Evolutionary conservation across 2,113 vertebrate species (phyloP), one percentile per base, ranked within the genome.

Genomic region (Pelmatolapia mariae): DNA sequence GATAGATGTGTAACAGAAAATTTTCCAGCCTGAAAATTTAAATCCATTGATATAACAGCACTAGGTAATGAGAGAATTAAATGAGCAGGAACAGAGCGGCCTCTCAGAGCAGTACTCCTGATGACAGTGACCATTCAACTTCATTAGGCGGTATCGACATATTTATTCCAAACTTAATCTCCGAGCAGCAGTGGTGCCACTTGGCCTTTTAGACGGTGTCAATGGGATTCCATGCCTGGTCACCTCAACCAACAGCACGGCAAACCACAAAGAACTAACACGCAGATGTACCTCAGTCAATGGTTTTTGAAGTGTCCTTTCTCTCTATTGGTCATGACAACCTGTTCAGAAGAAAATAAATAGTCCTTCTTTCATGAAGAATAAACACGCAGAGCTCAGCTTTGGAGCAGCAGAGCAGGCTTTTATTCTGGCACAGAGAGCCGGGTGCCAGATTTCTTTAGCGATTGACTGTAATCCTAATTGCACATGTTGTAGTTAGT

Each of bases 81-180:
- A 82, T 82, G 79, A 87, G 57, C 87, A 83, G 56, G 53, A 89
- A 88, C 40, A 57, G 83, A 87, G 52, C 10, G 36, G 80, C 57
- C 78, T 89, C 89, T 92, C 66, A 86, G 78, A 89, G 76, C 81
- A 86, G 82, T 36, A 56, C 80, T 85, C 33, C 54, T 31, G 87
- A 88, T 90, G 89, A 93, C 87, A 85, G 78, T 83, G 52, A 80
- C 91, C 90, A 94, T 95, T 95, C 91, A 89, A 89, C 92, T 95
- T 95, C 87, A 95, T 95, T 96, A 95, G 86, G 82, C 16, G 79
- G 80, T 91, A 95, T 94, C 40, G 91, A 94, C 88, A 91, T 61
- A 82, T 87, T 93, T 93, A 83, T 94, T 91, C 38, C 73, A 85
- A 91, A 90, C 43, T 90, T 93, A 93, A 93, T 96, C 92, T 92